Base-by-base conservation (phyloP, 2,888 invertebrate genomes). In the Aphidoletes aphidimyza region DNA sequence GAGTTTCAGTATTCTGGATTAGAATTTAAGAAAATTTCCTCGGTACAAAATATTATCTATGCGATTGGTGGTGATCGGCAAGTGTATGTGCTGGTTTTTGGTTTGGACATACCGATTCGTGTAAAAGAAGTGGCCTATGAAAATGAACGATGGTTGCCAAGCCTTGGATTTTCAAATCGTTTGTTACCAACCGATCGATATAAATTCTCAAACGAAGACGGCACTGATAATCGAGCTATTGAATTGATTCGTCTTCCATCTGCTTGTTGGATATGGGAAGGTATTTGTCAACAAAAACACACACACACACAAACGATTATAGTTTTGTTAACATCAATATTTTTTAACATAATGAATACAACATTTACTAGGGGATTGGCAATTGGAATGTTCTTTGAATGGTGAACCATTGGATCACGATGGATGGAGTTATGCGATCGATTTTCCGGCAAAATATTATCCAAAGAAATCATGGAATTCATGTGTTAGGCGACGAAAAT, bases 231-330 rank as follows among this genome's bases (percentile, higher is more conserved):
- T 87, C 92, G 96, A 85, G 93, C 94, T 45, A 94, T 95, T 86
- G 94, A 95, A 87, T 94, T 93, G 89, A 96, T 98, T 85, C 92
- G 95, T 86, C 90, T 98, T 83, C 98, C 98, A 8, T 97, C 97
- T 0, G 95, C 96, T 94, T 96, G 97, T 22, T 98, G 98, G 98
- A 95, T 96, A 88, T 98, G 98, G 98, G 98, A 98, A 91, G 96
- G 96, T 2, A 69, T 22, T 39, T 39, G 11, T 8, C 8, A 14
- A 47, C 17, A 47, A 26, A 54, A 47, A 17, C 19, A 11, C 17
- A 47, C 9, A 11, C 19, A 47, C 17, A 11, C 3, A 3, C 2
- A 11, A 47, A 47, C 17, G 17, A 47, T 3, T 22, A 54, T 54
- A n/a, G 9, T 22, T 47, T 47, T n/a, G n/a, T n/a, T 17, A 54